These are phyloP conservation scores for Tridacna gigas DNA, from an alignment of 2,888 invertebrate species.

Conservation along the genomic window DNA sequence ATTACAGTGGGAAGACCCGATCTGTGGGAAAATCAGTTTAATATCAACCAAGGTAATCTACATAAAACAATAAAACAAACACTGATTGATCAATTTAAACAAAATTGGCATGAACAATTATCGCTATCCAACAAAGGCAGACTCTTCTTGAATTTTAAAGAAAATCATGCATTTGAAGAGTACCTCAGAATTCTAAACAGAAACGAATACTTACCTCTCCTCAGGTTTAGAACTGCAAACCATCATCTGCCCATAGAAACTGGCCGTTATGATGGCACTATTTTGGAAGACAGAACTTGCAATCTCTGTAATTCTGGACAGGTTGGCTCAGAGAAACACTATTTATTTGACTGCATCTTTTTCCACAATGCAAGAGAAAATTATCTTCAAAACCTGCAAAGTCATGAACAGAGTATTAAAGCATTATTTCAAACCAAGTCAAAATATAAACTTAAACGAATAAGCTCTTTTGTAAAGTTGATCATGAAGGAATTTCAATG, in stretches of 20 bases:
- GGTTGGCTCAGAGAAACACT: background rate
- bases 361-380: no score
- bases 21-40: background rate
- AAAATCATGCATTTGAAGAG: background rate
- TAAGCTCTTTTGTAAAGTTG: no score
- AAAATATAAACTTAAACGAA: no score
- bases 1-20: background rate
- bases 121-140: background rate
- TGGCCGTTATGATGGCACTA: background rate
- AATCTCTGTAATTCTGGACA: background rate
- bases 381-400: no score
- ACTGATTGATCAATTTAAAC: constrained; percentile 16
- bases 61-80: constrained; percentile 2
- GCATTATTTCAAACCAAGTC: no score
- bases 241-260: constrained; percentile 15
- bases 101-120: background rate
- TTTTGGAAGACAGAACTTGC: background rate
- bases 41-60: background rate
- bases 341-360: background rate
- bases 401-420: no score
- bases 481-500: no score
- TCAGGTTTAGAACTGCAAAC: constrained; percentile 15
- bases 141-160: constrained; percentile 1
- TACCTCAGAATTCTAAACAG: background rate
- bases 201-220: background rate